Percentiles rank a stretch among this genome's conserved stretches.
phyloP scores from a whole-genome alignment of 2,888 invertebrate species.

The Allophyes oxyacanthae region DNA sequence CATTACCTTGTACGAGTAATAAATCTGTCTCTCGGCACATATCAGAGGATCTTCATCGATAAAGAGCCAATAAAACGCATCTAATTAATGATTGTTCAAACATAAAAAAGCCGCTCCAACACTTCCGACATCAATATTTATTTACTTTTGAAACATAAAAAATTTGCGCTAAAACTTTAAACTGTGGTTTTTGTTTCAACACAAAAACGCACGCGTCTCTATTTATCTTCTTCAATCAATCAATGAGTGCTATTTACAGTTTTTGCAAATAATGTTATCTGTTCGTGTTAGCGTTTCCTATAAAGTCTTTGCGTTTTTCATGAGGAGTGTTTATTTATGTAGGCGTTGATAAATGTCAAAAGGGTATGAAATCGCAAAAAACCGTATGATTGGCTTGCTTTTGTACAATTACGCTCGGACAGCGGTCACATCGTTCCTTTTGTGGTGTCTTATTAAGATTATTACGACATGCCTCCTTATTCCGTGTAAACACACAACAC shows the following conservation, averaged over 20 bases:
- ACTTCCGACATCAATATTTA: constrained; percentile 80
- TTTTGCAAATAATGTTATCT: constrained; percentile 76
- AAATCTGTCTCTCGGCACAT: constrained; percentile 83
- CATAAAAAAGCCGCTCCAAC: constrained; percentile 72
- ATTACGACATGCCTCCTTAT: constrained; percentile 43
- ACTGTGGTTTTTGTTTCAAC: constrained; percentile 69
- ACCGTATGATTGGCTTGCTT: constrained; percentile 43
- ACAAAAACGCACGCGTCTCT: constrained; percentile 69
- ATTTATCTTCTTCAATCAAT: constrained; percentile 77
- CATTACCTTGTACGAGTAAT: constrained; percentile 79
- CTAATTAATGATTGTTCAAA: constrained; percentile 85
- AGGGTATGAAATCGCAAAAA: constrained; percentile 38
- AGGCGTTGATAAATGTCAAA: constrained; percentile 41
- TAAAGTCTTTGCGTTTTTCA: constrained; percentile 57
- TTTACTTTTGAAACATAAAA: constrained; percentile 72
- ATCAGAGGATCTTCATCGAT: constrained; percentile 78
- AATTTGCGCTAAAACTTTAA: constrained; percentile 71
- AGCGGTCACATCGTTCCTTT: constrained; percentile 33
- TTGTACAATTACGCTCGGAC: constrained; percentile 43
- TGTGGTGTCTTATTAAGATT: constrained; percentile 51
- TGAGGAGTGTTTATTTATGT: constrained; percentile 40
- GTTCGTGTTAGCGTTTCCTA: constrained; percentile 72
- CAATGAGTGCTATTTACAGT: constrained; percentile 70
- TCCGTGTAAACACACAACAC: constrained; percentile 25
- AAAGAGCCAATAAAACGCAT: constrained; percentile 81